Percentiles rank a stretch among this genome's conserved stretches.
These are phyloP conservation scores for Campoplex nolae DNA, from an alignment of 2,888 invertebrate species.

Conservation along the genomic window DNA sequence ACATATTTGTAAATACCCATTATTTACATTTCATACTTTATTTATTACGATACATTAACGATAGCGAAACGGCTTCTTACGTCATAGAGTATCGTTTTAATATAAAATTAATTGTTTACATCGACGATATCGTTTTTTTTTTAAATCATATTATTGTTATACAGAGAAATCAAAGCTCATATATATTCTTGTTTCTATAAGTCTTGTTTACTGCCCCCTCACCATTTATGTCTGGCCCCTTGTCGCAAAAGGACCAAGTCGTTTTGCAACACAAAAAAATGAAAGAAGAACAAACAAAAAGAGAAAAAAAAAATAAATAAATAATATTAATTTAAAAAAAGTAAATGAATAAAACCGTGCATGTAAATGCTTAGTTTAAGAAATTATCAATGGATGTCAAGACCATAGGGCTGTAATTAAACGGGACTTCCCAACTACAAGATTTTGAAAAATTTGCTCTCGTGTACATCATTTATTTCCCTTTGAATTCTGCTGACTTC, in stretches of 20 bases:
- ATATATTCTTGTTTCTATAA: conserved; percentile 76
- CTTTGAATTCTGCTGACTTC: not conserved
- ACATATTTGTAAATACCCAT: conserved; percentile 84
- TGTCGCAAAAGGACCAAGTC: conserved; percentile 64
- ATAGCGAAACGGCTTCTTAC: conserved; percentile 74
- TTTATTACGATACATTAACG: conserved; percentile 82
- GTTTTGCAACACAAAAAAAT: conserved; percentile 61
- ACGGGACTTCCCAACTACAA: conserved; percentile 72
- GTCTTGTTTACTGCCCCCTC: conserved; percentile 70
- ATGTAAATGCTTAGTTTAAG: conserved; percentile 79
- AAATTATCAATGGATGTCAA: conserved; percentile 75
- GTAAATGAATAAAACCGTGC: conserved; percentile 65
- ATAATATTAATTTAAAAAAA: conserved; percentile 22
- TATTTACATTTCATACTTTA: conserved; percentile 83
- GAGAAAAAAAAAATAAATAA: not conserved
- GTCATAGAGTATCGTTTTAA: conserved; percentile 80
- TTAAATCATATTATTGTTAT: conserved; percentile 76
- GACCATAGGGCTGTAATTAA: conserved; percentile 73
- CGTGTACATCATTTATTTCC: conserved; percentile 44
- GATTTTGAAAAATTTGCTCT: conserved; percentile 69
- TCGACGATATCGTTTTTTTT: conserved; percentile 71
- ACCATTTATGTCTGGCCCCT: conserved; percentile 41
- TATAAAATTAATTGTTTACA: conserved; percentile 84
- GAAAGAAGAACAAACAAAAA: not conserved
- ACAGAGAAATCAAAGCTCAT: conserved; percentile 72